A percentile compares a stretch with the other conserved stretches of the same genome.
Conservation (phyloP, 2,888 invertebrate species). For the Thecophora atra region DNA sequence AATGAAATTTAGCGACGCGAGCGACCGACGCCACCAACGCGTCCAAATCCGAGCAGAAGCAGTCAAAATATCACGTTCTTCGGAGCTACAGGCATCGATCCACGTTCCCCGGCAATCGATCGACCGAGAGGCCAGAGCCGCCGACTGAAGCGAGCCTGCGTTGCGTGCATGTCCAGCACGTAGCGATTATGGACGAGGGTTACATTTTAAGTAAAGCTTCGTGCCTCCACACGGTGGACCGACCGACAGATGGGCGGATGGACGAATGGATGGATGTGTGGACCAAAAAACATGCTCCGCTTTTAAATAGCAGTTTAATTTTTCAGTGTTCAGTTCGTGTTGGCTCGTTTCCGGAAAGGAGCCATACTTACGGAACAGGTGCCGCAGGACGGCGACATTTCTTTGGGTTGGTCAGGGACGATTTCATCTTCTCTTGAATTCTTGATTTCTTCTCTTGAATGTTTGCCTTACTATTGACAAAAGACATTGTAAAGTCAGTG, state of each 20-base stretch:
- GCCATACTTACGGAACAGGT: background rate
- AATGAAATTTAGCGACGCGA: slow-evolving; percentile 29
- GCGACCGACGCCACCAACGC: slow-evolving; percentile 6
- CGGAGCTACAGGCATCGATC: background rate
- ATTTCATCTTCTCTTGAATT: background rate
- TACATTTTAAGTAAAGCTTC: slow-evolving; percentile 50
- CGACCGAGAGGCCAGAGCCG: background rate
- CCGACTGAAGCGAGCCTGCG: slow-evolving; percentile 2
- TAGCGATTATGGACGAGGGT: slow-evolving; percentile 50
- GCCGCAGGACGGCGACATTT: background rate
- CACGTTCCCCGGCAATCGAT: background rate
- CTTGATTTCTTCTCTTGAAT: slow-evolving; percentile 29
- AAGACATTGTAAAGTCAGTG: no score
- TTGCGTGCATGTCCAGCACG: slow-evolving; percentile 49
- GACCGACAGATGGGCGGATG: background rate
- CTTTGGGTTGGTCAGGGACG: slow-evolving; percentile 22
- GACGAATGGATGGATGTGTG: slow-evolving; percentile 13
- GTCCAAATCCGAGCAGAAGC: background rate
- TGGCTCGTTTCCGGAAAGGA: slow-evolving; percentile 8
- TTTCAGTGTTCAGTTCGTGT: slow-evolving; percentile 36
- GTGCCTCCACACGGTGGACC: slow-evolving; percentile 11
- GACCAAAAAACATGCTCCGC: slow-evolving; percentile 32
- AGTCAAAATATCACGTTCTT: slow-evolving; percentile 33
- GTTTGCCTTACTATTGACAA: no score
- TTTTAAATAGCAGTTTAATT: slow-evolving; percentile 43